Base-by-base conservation (phyloP, 1,140 invertebrate genomes). In the Leptopilina boulardi region DNA sequence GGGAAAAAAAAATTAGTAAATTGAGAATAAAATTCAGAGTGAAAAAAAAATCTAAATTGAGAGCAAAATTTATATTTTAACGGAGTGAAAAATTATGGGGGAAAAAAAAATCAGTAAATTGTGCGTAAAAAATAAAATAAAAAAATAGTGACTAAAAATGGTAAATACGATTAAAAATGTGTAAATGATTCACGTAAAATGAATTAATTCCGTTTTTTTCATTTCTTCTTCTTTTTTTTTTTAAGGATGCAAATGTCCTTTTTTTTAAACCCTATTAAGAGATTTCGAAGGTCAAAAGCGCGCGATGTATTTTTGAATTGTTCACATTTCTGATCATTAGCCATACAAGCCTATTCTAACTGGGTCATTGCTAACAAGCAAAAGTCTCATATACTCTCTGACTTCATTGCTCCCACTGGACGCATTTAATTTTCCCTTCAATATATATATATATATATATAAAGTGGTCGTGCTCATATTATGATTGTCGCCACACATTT, bases 341-440 rank as follows among this genome's bases (percentile, higher is more conserved):
- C 84, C 84, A 80, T 86, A 82, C 77, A 85, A 80, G 84, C 78
- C 77, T 80, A 82, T 80, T 78, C 84, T 84, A 88, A 88, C 86
- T 88, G 77, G 87, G 87, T 88, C 87, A 88, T 87, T 87, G 86
- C 87, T 88, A 86, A 84, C 86, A 82, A 86, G 86, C 85, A 85
- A 86, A 84, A 85, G 82, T 85, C 77, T 80, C 80, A 80, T 85
- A 80, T n/a, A n/a, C n/a, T n/a, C 82, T 83, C 82, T 85, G 59
- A 66, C 59, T 66, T 66, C 71, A 79, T 44, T 70, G 76, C 78
- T 70, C 77, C 73, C 41, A 44, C 38, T 74, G 66, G 41, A 78
- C 59, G 59, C 59, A 82, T 84, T 81, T 82, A 84, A 84, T 84
- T 84, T 38, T 84, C 82, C 83, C 83, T 84, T 84, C 81, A 84